A percentile compares a stretch with the other conserved stretches of the same genome.
phyloP scores from a whole-genome alignment of 2,888 invertebrate species.

The Ypsolopha sequella region DNA sequence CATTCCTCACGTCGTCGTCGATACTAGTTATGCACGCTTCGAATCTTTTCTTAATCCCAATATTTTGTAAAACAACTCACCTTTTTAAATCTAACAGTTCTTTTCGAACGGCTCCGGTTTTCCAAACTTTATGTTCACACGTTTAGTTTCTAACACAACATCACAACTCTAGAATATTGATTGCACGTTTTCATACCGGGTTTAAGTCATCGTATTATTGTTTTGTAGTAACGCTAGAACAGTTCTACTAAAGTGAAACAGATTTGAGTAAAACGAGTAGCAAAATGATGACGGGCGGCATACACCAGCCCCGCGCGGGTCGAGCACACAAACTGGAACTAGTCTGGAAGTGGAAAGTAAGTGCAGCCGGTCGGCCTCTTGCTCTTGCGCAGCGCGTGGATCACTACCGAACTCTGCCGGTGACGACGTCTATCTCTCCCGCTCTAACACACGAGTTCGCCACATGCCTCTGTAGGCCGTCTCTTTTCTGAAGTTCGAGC shows the following conservation, averaged over 20 bases:
- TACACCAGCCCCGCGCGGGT: conserved; percentile 56
- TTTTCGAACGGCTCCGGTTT: conserved; percentile 43
- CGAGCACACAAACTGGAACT: conserved; percentile 61
- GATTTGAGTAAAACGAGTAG: conserved; percentile 50
- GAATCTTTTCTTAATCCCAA: conserved; percentile 43
- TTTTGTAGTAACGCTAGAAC: conserved; percentile 31
- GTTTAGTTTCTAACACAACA: conserved; percentile 37
- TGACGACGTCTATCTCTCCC: conserved; percentile 19
- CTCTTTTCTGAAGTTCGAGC: conserved; percentile 25
- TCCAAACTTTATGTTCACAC: conserved; percentile 31
- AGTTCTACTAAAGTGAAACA: conserved; percentile 20
- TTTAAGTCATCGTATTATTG: conserved; percentile 47
- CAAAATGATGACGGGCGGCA: conserved; percentile 37
- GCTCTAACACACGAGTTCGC: conserved; percentile 11
- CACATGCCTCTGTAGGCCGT: conserved; percentile 11
- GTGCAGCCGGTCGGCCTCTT: conserved; percentile 47
- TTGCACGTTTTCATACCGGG: conserved; percentile 32
- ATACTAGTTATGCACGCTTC: conserved; percentile 62
- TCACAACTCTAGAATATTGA: conserved; percentile 27
- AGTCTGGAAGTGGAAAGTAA: no score
- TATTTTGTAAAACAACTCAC: conserved; percentile 63
- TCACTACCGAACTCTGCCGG: conserved; percentile 38
- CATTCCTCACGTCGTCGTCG: conserved; percentile 63
- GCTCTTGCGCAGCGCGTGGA: conserved; percentile 31
- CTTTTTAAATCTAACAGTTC: conserved; percentile 66